Base-by-base conservation (phyloP, 1,140 invertebrate genomes). In the Hyphantria cunea region DNA sequence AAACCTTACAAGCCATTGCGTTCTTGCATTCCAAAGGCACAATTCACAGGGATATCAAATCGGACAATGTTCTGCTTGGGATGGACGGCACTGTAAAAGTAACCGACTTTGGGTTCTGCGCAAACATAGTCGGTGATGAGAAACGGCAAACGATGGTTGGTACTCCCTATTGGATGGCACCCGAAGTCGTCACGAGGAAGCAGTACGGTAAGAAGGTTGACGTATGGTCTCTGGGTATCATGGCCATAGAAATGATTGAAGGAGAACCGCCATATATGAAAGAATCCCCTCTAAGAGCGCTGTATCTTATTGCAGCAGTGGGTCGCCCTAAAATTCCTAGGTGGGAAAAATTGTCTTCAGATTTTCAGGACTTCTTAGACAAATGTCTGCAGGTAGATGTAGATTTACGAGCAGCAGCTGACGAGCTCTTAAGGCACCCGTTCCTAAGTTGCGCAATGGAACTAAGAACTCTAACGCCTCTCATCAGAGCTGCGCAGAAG, bases 201-300 rank as follows among this genome's bases (percentile, higher is more conserved):
- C 95, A 96, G 55, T 97, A 96, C 70, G 96, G 96, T 5, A 96
- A 96, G 64, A 98, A 98, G 86, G 97, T 99, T 0, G 98, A 99
- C 84, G 97, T 99, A 32, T 99, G 98, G 98, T 97, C 96, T 0
- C 90, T 98, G 25, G 98, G 98, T 11, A 99, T 99, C 48, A 99
- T 99, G 98, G 97, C 97, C 0, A 98, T 98, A 70, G 98, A 99
- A 91, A 99, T 99, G 98, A 97, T 99, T 39, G 97, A 99, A 81
- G 98, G 98, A 0, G 97, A 99, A 85, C 98, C 98, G 7, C 98
- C 98, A 0, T 99, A 99, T 89, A 93, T 99, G 72, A 97, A 97
- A 85, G 98, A 99, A 91, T 96, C 97, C 12, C 98, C 98, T 6
- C 86, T 99, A 7, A 94, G 97, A 89, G 98, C 98, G 5, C 92